phyloP scores from a whole-genome alignment of 2,888 invertebrate species.

The Drosophila neutralis region DNA sequence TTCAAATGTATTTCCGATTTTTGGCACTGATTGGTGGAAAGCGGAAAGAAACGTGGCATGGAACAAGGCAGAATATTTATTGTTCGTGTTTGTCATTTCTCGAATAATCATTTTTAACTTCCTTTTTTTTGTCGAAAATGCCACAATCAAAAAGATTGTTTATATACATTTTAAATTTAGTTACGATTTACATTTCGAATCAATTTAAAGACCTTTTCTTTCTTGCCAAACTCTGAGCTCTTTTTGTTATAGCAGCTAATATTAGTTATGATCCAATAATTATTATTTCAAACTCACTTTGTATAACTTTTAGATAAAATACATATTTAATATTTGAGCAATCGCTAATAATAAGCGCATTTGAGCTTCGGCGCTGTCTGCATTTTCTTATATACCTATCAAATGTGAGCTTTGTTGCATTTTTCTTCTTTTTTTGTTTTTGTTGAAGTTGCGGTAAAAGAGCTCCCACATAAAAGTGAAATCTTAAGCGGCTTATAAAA shows the following conservation, averaged over 20 bases:
- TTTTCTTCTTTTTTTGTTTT: constrained; percentile 7
- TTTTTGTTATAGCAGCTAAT: not conserved
- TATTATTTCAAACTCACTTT: not conserved
- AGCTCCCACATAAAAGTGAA: constrained; percentile 70
- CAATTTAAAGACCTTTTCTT: not conserved
- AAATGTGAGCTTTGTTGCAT: constrained; percentile 10
- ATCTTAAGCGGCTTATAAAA: constrained; percentile 67
- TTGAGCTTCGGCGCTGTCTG: not conserved
- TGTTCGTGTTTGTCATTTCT: not conserved
- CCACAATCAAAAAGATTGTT: not conserved
- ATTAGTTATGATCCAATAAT: not conserved
- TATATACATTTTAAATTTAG: not conserved
- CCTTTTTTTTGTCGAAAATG: not conserved
- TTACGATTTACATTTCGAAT: not conserved
- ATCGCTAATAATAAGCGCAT: constrained; percentile 1
- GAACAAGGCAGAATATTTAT: not conserved
- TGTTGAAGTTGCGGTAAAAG: constrained; percentile 10
- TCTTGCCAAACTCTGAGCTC: not conserved
- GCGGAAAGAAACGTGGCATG: not conserved
- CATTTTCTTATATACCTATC: not conserved
- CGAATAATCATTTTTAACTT: not conserved
- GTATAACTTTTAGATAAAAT: not conserved
- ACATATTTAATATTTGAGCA: not conserved
- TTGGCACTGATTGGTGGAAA: not conserved
- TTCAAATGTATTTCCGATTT: not conserved